Evolutionary conservation across 2,888 invertebrate genomes (phyloP).

Genomic region (Liposcelis brunnea): DNA sequence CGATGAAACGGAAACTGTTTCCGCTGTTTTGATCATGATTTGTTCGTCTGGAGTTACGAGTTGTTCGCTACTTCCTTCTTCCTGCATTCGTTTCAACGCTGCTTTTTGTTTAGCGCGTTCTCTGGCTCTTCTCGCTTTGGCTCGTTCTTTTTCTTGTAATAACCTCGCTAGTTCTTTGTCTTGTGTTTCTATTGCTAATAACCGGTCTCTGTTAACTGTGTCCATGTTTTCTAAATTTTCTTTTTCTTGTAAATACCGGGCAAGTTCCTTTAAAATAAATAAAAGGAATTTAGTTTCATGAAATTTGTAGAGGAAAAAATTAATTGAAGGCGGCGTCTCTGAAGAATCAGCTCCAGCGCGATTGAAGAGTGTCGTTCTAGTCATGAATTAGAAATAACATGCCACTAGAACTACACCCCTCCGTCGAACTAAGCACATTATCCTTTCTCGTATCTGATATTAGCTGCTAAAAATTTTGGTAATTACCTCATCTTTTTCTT

Average conservation of each 20-base stretch:
- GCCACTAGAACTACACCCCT: slow-evolving; percentile 25
- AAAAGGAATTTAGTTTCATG: slow-evolving; percentile 10
- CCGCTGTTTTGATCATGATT: slow-evolving; percentile 4
- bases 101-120: slow-evolving; percentile 49
- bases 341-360: slow-evolving; percentile 3
- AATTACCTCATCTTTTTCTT: slow-evolving; percentile 51
- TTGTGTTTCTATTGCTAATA: slow-evolving; percentile 60
- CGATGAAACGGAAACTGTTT: slow-evolving; percentile 14
- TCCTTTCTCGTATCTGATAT: too few species aligned
- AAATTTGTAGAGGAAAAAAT: too few species aligned
- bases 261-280: slow-evolving; percentile 39
- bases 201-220: slow-evolving; percentile 38
- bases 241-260: slow-evolving; percentile 55
- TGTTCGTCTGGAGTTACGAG: not conserved
- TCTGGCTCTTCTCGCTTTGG: slow-evolving; percentile 48
- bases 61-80: slow-evolving; percentile 9
- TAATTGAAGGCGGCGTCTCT: too few species aligned
- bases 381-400: slow-evolving; percentile 23
- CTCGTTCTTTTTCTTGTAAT: slow-evolving; percentile 55
- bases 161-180: slow-evolving; percentile 61
- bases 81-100: slow-evolving; percentile 23
- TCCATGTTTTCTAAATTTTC: slow-evolving; percentile 38
- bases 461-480: not conserved
- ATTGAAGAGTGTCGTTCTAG: slow-evolving; percentile 31
- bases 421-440: slow-evolving; percentile 13